These are phyloP conservation scores for Mantis religiosa DNA, from an alignment of 2,888 invertebrate species.

Conservation along the genomic window DNA sequence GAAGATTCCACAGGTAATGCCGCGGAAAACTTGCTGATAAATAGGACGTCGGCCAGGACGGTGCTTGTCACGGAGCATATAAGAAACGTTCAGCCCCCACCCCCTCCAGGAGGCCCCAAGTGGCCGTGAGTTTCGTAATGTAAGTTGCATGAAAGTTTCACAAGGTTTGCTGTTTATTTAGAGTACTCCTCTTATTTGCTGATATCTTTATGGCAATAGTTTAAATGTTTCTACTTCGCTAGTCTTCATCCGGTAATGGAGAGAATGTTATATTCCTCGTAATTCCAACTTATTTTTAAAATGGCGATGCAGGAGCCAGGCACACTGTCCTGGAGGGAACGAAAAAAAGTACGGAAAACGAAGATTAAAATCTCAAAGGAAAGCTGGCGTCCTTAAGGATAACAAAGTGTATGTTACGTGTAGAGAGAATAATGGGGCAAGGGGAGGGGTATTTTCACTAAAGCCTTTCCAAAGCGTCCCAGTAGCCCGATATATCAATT, in stretches of 20 bases:
- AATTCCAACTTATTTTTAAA: background rate
- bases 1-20: too few relatives aligned
- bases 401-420: background rate
- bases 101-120: background rate
- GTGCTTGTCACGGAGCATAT: too few relatives aligned
- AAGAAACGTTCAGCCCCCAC: too few relatives aligned
- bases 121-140: background rate
- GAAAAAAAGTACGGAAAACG: background rate
- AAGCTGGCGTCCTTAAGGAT: background rate
- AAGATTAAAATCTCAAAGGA: background rate
- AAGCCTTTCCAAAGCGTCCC: constrained; percentile 16
- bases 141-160: background rate
- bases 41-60: too few relatives aligned
- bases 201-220: background rate
- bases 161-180: background rate
- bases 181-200: background rate
- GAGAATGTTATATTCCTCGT: background rate
- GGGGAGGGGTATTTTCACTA: constrained; percentile 1
- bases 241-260: background rate
- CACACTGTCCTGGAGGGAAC: background rate
- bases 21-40: too few relatives aligned
- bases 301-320: background rate
- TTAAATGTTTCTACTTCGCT: background rate
- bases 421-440: background rate
- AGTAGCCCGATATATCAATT: constrained; percentile 19